Conservation (phyloP, 1,140 invertebrate species). For the Drosophila gunungcola region DNA sequence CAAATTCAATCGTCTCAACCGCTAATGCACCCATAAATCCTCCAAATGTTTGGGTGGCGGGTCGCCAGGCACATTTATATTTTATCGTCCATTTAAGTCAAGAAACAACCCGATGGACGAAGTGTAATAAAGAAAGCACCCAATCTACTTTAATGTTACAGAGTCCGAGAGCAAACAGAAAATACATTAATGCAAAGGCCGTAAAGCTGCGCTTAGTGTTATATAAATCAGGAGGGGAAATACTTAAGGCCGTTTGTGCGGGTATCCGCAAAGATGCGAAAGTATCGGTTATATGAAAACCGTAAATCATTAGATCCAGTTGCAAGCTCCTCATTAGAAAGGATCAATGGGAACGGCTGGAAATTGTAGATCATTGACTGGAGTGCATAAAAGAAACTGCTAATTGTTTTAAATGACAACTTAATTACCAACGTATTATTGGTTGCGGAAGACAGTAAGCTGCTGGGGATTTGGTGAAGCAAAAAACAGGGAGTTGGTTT, state of each 20-base stretch:
- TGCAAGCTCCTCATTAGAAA: constrained; percentile 33
- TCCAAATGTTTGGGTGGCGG: constrained; percentile 39
- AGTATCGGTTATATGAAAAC: constrained; percentile 23
- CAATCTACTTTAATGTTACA: constrained; percentile 62
- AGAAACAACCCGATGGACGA: constrained; percentile 26
- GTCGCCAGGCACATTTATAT: constrained; percentile 32
- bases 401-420: neutral
- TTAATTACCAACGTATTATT: neutral
- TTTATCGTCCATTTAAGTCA: constrained; percentile 50
- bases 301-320: constrained; percentile 29
- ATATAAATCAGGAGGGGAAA: constrained; percentile 35
- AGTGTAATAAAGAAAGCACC: constrained; percentile 52
- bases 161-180: constrained; percentile 39
- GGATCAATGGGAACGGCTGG: constrained; percentile 15
- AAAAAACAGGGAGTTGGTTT: neutral
- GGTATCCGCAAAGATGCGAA: constrained; percentile 15
- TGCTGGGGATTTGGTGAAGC: neutral
- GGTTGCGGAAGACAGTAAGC: neutral
- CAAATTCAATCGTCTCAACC: constrained; percentile 58
- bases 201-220: constrained; percentile 58
- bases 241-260: constrained; percentile 6
- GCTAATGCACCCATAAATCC: constrained; percentile 74
- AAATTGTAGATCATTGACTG: constrained; percentile 7
- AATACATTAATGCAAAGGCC: constrained; percentile 44
- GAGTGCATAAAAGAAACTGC: neutral